These are phyloP conservation scores for Drosophila tani DNA, from an alignment of 1,140 invertebrate species.

Conservation along the genomic window DNA sequence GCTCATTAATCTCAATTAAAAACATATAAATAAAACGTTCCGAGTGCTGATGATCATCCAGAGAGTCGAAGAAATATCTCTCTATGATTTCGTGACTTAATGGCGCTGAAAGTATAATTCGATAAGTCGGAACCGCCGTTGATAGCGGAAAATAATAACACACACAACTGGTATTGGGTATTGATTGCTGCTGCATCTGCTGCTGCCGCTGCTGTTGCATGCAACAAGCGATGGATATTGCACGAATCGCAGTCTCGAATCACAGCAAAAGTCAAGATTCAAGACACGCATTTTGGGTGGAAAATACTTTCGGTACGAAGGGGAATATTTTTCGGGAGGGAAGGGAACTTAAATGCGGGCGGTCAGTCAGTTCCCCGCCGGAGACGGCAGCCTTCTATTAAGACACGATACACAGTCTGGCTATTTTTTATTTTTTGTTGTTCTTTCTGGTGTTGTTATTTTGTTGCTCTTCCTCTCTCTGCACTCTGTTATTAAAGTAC, in stretches of 20 bases:
- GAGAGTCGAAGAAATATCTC: constrained; percentile 5
- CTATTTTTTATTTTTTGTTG: constrained; percentile 28
- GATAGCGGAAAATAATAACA: constrained; percentile 73
- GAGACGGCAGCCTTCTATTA: constrained; percentile 52
- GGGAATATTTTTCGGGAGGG: not conserved
- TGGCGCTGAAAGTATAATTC: constrained; percentile 66
- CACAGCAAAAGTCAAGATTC: constrained; percentile 33
- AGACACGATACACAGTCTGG: constrained; percentile 67
- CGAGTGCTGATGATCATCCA: constrained; percentile 16
- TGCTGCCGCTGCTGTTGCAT: constrained; percentile 12
- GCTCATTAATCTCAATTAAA: constrained; percentile 79
- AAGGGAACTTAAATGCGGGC: constrained; percentile 56
- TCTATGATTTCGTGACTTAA: constrained; percentile 37
- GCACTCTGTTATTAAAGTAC: constrained; percentile 74
- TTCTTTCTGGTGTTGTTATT: constrained; percentile 42
- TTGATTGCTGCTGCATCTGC: constrained; percentile 55
- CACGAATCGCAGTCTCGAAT: constrained; percentile 45
- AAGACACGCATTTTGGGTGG: constrained; percentile 74
- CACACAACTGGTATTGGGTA: constrained; percentile 15
- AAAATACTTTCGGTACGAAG: constrained; percentile 40
- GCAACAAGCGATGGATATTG: constrained; percentile 40
- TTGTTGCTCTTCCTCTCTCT: constrained; percentile 21
- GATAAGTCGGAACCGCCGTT: constrained; percentile 60
- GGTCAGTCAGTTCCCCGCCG: constrained; percentile 55
- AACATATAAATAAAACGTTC: constrained; percentile 62